Evolutionary conservation across 2,113 vertebrate species (phyloP), one percentile per base, ranked within the genome.

Genomic region (Hipposideros armiger): DNA sequence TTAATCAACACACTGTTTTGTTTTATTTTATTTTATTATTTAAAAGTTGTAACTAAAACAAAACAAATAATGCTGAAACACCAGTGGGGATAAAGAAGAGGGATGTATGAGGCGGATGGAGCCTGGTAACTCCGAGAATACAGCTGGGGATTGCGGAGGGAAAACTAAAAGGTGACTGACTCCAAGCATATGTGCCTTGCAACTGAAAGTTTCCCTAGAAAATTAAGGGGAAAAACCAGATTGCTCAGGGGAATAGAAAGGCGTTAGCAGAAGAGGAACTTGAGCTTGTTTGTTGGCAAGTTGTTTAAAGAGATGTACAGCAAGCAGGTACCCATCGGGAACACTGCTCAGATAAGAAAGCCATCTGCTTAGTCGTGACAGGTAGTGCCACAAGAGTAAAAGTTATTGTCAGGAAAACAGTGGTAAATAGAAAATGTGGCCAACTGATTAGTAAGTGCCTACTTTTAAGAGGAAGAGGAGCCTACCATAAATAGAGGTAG

Each of bases 371-470:
- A 16, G 3, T 42, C 22, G 20, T 64, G 45, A 85, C 76, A 84
- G 52, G 24, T 50, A 74, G n/a, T 67, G 11, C 54, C 45, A 45
- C 9, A 11, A 60, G 64, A 87, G 26, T 47, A 8, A 50, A 87
- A 64, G 56, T 42, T 62, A 91, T 45, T 95, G 72, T 90, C 86
- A 87, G 85, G 36, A 87, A 86, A 94, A 87, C 72, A 85, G 40
- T 80, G 82, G 50, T 42, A 80, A 90, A 40, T n/a, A 87, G 70
- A 90, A 93, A 87, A 69, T 42, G 62, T 64, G 28, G 32, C 30
- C 74, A 83, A 83, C 47, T 67, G 24, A 45, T 90, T 90, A 78
- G 70, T 54, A 80, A 85, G 62, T 62, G 64, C 66, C 52, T 80
- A 15, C 58, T 70, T 78, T 64, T 58, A 90, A 77, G 67, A 45